Evolutionary conservation across 2,888 invertebrate species (phyloP).

Genomic region (Synanthedon tipuliformis): DNA sequence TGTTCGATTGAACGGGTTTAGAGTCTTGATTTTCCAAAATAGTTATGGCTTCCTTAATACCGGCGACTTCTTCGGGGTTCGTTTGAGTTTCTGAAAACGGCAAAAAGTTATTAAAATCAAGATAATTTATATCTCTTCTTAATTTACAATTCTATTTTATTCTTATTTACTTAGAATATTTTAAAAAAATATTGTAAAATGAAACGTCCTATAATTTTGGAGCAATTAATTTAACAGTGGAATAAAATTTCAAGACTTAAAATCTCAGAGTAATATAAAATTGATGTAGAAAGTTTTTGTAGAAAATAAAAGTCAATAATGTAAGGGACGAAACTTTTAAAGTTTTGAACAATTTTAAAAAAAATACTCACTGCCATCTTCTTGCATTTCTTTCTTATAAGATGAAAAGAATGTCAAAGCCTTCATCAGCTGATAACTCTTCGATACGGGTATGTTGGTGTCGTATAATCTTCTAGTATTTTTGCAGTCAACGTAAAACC

Average conservation of each 20-base stretch:
- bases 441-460: conserved; percentile 90
- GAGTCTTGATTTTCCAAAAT: conserved; percentile 50
- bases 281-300: too few species aligned
- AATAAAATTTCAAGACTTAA: too few species aligned
- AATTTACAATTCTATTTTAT: too few species aligned
- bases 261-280: too few species aligned
- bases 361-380: conserved; percentile 19
- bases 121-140: too few species aligned
- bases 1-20: conserved; percentile 13
- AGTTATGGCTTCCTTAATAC: conserved; percentile 56
- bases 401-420: conserved; percentile 89
- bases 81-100: conserved; percentile 30
- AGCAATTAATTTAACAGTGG: too few species aligned
- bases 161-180: too few species aligned
- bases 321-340: neutral
- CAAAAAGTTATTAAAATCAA: too few species aligned
- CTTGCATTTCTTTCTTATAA: conserved; percentile 76
- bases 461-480: conserved; percentile 84
- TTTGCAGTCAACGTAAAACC: conserved; percentile 93
- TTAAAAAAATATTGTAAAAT: too few species aligned
- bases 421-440: conserved; percentile 92
- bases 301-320: too few species aligned
- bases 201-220: too few species aligned
- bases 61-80: conserved; percentile 49
- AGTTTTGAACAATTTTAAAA: neutral